Evolutionary conservation across 2,113 vertebrate genomes (phyloP), one percentile per base, ranked within the genome.

Genomic region (Protomyctophum bolini): DNA sequence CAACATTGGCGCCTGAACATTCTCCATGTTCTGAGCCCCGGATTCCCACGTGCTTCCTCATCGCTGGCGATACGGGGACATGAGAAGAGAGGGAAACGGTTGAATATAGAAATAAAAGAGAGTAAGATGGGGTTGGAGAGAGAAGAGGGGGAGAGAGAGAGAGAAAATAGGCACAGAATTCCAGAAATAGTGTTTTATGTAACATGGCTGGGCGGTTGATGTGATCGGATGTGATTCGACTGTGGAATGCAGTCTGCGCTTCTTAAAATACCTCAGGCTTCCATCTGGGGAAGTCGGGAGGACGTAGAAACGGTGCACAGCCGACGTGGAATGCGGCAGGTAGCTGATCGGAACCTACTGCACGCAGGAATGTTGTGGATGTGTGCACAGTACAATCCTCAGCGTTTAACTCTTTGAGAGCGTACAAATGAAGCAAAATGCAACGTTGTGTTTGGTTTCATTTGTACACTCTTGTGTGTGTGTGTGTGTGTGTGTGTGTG

Each of bases 211-310:
- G 14, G 78, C 61, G 79, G 69, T 72, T 89, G 88, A 90, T 73
- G 80, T 87, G 84, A 90, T 88, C 66, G 72, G 55, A 83, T 87
- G 51, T 85, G 87, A 90, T 86, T 73, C 72, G 11, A 41, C 10
- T 50, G 10, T 50, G 49, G 10, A 50, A 50, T 50, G 49, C 5
- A 11, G 51, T 54, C 51, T n/a, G 6, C 12, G 51, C 6, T 54
- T 10, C 33, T 41, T 41, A 41, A 41, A 41, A 41, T 41, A 41
- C 33, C 33, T 41, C 33, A 41, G 33, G 33, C 33, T 41, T 41
- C 33, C 33, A 41, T 41, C 2, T 41, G 33, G 33, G 33, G 33
- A 41, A 41, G 33, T 41, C 33, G 33, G 33, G 33, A 41, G 1
- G 33, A 41, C 33, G 33, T 41, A 41, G 33, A 41, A 41, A 41